Base-by-base conservation (phyloP, 2,113 vertebrate genomes). In the Chelonoidis abingdonii region DNA sequence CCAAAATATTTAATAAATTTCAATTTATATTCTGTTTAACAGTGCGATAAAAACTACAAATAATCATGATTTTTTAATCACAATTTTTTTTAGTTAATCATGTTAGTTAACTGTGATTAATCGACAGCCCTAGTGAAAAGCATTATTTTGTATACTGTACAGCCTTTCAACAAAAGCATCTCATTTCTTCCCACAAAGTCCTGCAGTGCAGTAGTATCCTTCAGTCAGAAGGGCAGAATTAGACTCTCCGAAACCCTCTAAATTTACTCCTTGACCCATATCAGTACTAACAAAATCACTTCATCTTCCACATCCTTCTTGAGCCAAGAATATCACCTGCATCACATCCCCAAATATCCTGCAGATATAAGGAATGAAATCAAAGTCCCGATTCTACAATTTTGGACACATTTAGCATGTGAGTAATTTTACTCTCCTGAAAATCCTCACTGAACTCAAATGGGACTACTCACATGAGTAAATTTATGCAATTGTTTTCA, bases 141-240 rank as follows among this genome's bases (percentile, higher is more conserved):
- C n/a, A 72, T 21, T 72, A 38, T 72, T 35, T 72, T 38, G 21
- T 38, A 72, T 38, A 21, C 17, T 38, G 29, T 13, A 47, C 19
- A 41, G 53, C 2, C 14, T 84, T 53, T 17, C 9, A 17, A 65
- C 31, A 80, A 31, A 72, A 4, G 1, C 47, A 52, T 65, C 41
- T 0, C 1, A 65, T 72, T 57, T 49, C n/a, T 49, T 22, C 47
- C 62, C 50, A 57, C 16, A 57, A 57, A 35, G 41, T 65, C 38
- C 44, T 31, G 0, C 5, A 50, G 47, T 22, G 69, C 49, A 83
- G 65, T 31, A 88, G 47, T 35, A 6, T 7, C 35, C 22, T 47
- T 16, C 0, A 0, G 10, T 52, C 86, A 83, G 22, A 56, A 35
- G 22, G 2, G 31, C 11, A 76, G 38, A 89, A 76, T 1, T 0